Conservation (phyloP, 2,888 invertebrate species). For the Drosophila melanosoma region DNA sequence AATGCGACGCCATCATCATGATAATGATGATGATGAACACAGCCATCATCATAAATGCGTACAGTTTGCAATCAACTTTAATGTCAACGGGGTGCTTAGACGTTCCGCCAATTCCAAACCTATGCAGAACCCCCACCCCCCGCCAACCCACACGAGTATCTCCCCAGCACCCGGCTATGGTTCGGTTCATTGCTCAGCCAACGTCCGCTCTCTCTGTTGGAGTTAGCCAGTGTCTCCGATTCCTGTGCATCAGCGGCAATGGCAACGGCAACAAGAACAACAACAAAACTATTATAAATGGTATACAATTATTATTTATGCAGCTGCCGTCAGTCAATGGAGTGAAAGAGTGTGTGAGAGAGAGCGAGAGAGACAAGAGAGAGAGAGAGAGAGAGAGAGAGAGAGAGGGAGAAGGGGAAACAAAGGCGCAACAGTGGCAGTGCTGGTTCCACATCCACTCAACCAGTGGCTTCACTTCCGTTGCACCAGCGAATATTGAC, state of each 20-base stretch:
- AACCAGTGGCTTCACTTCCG: constrained; percentile 50
- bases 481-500: constrained; percentile 18
- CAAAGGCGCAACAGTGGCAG: neutral
- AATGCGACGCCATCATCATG: constrained; percentile 52
- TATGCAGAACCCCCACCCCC: neutral
- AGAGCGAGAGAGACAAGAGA: neutral
- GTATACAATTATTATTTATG: constrained; percentile 74
- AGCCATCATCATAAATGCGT: constrained; percentile 68
- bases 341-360: constrained; percentile 13
- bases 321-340: constrained; percentile 56
- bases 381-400: neutral
- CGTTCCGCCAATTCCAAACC: constrained; percentile 31
- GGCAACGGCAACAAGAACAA: constrained; percentile 25
- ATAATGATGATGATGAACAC: constrained; percentile 32
- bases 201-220: constrained; percentile 17
- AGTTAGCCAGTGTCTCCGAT: constrained; percentile 41
- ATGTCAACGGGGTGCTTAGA: constrained; percentile 67
- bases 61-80: constrained; percentile 79
- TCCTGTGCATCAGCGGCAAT: constrained; percentile 48
- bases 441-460: constrained; percentile 37
- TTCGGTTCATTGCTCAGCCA: constrained; percentile 58
- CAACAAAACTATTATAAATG: constrained; percentile 68
- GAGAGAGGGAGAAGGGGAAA: neutral
- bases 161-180: constrained; percentile 1
- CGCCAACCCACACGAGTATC: no score